A percentile compares a stretch with the other conserved stretches of the same genome.
Evolutionary conservation across 2,113 vertebrate genomes (phyloP).

Genomic region (Scomber japonicus): DNA sequence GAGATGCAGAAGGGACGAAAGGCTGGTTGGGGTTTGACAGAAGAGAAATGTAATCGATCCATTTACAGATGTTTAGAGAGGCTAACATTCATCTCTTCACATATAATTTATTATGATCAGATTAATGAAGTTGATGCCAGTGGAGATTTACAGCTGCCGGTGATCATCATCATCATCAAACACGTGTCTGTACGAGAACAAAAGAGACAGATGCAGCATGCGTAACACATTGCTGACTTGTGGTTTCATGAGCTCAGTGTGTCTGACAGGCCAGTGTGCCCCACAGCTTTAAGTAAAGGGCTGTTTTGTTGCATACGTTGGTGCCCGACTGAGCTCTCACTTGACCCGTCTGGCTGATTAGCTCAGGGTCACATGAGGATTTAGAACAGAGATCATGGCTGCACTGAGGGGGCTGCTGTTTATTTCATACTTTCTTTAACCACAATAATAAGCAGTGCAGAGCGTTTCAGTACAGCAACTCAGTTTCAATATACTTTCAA

Average conservation of each 20-base stretch:
- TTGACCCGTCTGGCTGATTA: conserved; percentile 48
- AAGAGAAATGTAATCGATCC: not conserved
- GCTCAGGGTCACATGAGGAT: conserved; percentile 52
- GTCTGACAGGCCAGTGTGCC: not conserved
- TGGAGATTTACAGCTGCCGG: conserved; percentile 34
- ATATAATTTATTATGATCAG: conserved; percentile 26
- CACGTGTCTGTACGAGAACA: not conserved
- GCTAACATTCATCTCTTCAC: not conserved
- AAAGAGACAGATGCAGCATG: conserved; percentile 32
- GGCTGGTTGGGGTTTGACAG: not conserved
- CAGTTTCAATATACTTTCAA: not conserved
- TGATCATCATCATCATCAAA: conserved; percentile 37
- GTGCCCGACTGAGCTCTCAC: conserved; percentile 45
- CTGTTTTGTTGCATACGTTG: conserved; percentile 16
- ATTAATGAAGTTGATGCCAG: conserved; percentile 13
- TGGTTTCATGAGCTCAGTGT: not conserved
- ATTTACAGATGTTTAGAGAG: not conserved
- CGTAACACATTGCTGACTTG: conserved; percentile 20
- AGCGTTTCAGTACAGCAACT: not conserved
- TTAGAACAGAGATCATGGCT: conserved; percentile 22
- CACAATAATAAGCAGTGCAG: not conserved
- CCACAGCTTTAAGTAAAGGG: not conserved
- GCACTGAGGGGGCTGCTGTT: not conserved
- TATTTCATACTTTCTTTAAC: not conserved
- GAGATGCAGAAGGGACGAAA: conserved; percentile 8